Evolutionary conservation across 2,113 vertebrate genomes (phyloP).

Genomic region (Procavia capensis): DNA sequence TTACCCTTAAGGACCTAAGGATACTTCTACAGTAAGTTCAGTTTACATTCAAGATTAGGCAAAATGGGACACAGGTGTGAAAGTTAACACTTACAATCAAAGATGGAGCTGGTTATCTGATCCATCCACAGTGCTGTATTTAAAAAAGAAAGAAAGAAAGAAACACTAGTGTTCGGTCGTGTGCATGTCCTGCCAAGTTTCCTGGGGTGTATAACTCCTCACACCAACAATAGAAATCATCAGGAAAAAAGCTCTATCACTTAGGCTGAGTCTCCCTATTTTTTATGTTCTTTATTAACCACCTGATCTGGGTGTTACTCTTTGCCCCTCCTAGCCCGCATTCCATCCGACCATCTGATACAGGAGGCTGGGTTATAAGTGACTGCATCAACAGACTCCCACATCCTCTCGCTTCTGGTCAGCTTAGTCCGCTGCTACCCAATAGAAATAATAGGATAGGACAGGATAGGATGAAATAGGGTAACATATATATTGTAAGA

Average conservation of each 20-base stretch:
- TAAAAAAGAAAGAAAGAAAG: background rate
- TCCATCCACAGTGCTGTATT: background rate
- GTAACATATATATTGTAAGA: background rate
- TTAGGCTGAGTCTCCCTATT: background rate
- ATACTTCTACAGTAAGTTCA: background rate
- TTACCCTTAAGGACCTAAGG: background rate
- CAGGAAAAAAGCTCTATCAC: background rate
- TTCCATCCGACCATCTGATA: background rate
- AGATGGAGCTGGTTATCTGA: background rate
- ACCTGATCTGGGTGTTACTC: background rate
- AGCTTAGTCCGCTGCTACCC: background rate
- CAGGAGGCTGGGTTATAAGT: background rate
- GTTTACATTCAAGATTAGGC: background rate
- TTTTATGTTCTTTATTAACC: conserved; percentile 15
- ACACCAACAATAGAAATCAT: background rate
- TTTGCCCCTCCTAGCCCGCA: background rate
- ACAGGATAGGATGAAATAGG: background rate
- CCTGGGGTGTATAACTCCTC: background rate
- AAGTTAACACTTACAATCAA: background rate
- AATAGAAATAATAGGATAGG: background rate
- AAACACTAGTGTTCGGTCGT: background rate
- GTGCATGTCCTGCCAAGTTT: background rate
- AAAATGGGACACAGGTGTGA: background rate
- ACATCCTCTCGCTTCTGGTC: background rate
- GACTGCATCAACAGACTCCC: background rate